Conservation (phyloP, 2,797 vertebrate species). For the Threskiornis aethiopicus region DNA sequence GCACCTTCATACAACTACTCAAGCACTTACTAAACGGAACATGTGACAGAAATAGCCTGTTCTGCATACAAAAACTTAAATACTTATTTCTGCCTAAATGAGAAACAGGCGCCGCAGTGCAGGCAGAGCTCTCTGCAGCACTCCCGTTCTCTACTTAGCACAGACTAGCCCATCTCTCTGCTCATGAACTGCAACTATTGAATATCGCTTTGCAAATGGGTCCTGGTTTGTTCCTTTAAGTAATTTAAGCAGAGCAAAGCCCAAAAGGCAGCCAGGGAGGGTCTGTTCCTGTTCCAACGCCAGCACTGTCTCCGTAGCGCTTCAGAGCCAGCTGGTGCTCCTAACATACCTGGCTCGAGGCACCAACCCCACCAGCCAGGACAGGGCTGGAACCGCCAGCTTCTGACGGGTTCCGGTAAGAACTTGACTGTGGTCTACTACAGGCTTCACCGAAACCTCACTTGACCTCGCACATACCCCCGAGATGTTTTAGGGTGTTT, state of each 20-base stretch:
- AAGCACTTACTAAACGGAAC: neutral
- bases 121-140: neutral
- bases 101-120: accelerated
- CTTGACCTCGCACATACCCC: neutral
- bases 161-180: neutral
- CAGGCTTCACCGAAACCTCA: no score
- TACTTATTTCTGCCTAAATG: neutral
- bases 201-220: neutral
- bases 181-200: neutral
- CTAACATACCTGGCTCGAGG: neutral
- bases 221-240: neutral
- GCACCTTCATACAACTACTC: neutral
- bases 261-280: no score
- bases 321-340: no score
- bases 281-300: neutral
- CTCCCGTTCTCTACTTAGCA: accelerated
- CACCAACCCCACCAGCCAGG: accelerated
- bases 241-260: neutral
- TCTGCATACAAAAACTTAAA: neutral
- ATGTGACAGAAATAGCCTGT: neutral
- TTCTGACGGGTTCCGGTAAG: no score
- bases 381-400: no score
- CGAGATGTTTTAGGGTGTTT: no score
- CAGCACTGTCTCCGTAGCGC: accelerated
- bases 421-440: neutral